Evolutionary conservation across 2,797 vertebrate genomes (phyloP), one percentile per base, ranked within the genome.

Genomic region (Mionectes olivaceus): DNA sequence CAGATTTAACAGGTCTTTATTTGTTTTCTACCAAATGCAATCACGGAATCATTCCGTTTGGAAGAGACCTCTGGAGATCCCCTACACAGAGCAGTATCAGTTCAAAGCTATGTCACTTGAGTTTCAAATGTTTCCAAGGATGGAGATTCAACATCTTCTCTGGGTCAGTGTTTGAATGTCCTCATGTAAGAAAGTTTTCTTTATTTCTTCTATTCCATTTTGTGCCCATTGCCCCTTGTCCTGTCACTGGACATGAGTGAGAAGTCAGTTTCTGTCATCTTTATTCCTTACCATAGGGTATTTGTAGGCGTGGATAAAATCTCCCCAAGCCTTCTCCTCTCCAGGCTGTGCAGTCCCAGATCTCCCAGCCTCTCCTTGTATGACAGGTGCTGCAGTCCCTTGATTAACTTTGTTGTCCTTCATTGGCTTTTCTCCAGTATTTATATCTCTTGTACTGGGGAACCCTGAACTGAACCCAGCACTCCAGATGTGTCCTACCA

Each of bases 231-330:
- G 16, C 7, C 11, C 73, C 43, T 85, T 53, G 21, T 73, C 55
- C 35, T 53, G 14, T 85, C 13, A 35, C 32, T 90, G 65, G 41
- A 63, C 43, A 52, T 19, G 28, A 68, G 10, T 49, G 61, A 81
- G 18, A 75, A 67, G 56, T 60, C 33, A 10, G 22, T 46, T 91
- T 79, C 55, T 84, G 3, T 69, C 35, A 9, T 35, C 39, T 69
- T 75, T 83, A n/a, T 75, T 70, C 35, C 23, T 32, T 87, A 10
- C 24, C 21, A 7, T 44, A 0, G 0, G 9, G 2, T 84, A 15
- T 69, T 78, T 57, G 69, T 59, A 82, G 8, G 23, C 17, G 46
- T 35, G 30, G 22, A 10, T 87, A 61, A 76, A 19, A 59, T 50
- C 52, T 59, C 25, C 11, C 11, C 30, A 24, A 79, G 47, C 24